These are phyloP conservation scores for Odontomyia ornata DNA, from an alignment of 2,888 invertebrate genomes.

Conservation along the genomic window DNA sequence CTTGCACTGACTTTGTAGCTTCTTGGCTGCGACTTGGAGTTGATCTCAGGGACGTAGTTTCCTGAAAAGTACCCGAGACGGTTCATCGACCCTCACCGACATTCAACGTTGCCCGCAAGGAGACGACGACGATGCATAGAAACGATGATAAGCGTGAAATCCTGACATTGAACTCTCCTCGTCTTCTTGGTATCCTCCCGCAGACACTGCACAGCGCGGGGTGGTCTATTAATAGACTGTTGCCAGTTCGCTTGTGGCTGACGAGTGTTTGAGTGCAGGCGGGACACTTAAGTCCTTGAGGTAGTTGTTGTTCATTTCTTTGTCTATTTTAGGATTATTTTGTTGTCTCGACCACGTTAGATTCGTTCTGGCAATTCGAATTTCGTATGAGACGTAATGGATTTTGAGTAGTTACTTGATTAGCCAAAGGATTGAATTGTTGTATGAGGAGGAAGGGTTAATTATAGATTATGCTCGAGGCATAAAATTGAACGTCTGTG, in stretches of 20 bases:
- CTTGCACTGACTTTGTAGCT: constrained; percentile 20
- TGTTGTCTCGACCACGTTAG: neutral
- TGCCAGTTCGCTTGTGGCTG: constrained; percentile 5
- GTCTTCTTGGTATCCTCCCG: constrained; percentile 42
- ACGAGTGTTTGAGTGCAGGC: neutral
- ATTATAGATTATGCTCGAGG: too few relatives aligned
- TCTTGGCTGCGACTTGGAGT: neutral
- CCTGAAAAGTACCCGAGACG: neutral
- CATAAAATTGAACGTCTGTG: too few relatives aligned
- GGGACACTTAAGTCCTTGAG: constrained; percentile 30
- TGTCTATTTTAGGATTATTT: constrained; percentile 22
- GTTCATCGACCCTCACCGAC: constrained; percentile 22
- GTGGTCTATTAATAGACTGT: constrained; percentile 41
- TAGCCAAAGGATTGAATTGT: too few relatives aligned
- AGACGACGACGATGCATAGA: constrained; percentile 11
- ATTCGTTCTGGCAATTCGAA: neutral
- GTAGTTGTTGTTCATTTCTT: neutral
- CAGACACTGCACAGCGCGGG: constrained; percentile 31
- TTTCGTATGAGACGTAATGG: neutral
- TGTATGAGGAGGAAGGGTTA: too few relatives aligned
- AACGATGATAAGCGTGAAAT: constrained; percentile 44
- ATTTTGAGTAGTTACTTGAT: neutral
- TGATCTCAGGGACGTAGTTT: constrained; percentile 11
- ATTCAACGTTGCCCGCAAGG: neutral
- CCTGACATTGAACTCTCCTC: constrained; percentile 46